phyloP scores from a whole-genome alignment of 2,113 vertebrate species.

The Gadus macrocephalus region DNA sequence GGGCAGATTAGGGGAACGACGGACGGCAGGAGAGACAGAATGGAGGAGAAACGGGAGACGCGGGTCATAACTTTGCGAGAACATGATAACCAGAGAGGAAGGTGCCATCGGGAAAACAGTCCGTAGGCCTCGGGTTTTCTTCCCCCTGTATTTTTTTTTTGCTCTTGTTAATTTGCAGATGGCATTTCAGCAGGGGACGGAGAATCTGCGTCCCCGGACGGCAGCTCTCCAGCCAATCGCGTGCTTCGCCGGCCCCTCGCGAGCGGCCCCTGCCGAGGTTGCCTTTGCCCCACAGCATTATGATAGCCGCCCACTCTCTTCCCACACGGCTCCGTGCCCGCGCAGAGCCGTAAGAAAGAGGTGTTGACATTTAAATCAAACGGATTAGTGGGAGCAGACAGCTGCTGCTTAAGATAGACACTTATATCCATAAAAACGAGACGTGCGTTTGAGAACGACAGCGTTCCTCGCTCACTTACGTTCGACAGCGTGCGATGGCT shows the following conservation, averaged over 20 bases:
- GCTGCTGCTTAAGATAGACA: conserved; percentile 58
- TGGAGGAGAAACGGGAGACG: too few species aligned
- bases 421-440: conserved; percentile 49
- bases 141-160: conserved; percentile 26
- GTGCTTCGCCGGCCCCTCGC: conserved; percentile 15
- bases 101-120: too few species aligned
- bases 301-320: conserved; percentile 40
- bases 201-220: conserved; percentile 38
- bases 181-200: conserved; percentile 42
- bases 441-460: conserved; percentile 21
- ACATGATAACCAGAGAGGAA: too few species aligned
- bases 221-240: conserved; percentile 24
- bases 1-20: too few species aligned
- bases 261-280: conserved; percentile 1
- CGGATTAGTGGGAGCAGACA: conserved; percentile 49
- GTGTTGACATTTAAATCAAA: conserved; percentile 65
- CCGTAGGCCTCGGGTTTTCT: too few species aligned
- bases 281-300: too few species aligned
- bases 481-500: conserved; percentile 13
- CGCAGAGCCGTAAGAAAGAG: conserved; percentile 47
- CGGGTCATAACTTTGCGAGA: too few species aligned
- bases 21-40: too few species aligned
- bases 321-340: conserved; percentile 36
- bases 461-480: conserved; percentile 20
- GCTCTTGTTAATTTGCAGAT: conserved; percentile 45